Evolutionary conservation across 2,888 invertebrate genomes (phyloP).

Genomic region (Sarcophaga rosellei): DNA sequence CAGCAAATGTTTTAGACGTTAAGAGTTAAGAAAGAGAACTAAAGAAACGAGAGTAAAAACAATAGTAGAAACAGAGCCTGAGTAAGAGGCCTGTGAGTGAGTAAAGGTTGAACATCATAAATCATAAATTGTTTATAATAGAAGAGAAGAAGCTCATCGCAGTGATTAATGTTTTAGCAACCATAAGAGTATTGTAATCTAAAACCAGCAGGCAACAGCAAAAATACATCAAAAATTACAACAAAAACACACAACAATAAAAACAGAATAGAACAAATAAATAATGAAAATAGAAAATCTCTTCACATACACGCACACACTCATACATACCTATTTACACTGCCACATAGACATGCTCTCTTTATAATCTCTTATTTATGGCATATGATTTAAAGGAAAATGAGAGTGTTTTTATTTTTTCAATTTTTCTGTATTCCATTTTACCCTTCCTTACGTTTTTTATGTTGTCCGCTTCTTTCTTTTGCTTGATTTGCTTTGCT

Average conservation of each 20-base stretch:
- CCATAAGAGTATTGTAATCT: conserved; percentile 26
- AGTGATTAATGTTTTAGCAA: conserved; percentile 52
- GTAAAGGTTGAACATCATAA: conserved; percentile 46
- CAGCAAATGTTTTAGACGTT: neutral
- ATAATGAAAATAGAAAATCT: neutral
- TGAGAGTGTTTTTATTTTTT: conserved; percentile 5
- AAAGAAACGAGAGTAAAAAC: neutral
- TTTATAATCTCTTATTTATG: neutral
- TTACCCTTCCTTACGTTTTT: neutral
- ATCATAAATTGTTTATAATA: conserved; percentile 55
- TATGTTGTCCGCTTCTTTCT: neutral
- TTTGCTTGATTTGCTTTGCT: neutral
- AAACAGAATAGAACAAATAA: too few relatives aligned
- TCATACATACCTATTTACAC: neutral
- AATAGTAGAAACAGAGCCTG: neutral
- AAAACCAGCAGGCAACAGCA: neutral
- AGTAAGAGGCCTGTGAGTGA: neutral
- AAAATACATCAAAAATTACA: neutral
- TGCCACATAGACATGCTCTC: neutral
- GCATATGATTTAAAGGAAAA: conserved; percentile 1
- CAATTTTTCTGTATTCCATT: neutral
- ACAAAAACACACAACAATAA: neutral
- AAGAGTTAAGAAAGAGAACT: neutral
- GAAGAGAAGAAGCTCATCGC: conserved; percentile 23
- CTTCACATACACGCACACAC: neutral